A percentile compares a stretch with the other conserved stretches of the same genome.
phyloP scores from a whole-genome alignment of 2,113 vertebrate genomes.

The Chloroceryle aenea region DNA sequence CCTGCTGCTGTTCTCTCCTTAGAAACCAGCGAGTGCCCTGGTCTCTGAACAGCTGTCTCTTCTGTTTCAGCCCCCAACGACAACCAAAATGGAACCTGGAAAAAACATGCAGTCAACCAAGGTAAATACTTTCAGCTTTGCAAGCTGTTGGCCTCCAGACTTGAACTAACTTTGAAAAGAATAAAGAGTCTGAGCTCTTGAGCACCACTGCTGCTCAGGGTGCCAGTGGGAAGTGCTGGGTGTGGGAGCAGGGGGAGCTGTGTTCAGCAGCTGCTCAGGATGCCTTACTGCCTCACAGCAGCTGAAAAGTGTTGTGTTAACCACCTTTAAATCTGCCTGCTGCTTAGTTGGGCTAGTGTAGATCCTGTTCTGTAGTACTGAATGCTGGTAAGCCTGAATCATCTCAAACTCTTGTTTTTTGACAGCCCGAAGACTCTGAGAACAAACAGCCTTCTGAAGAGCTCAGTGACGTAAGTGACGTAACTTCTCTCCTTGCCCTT shows the following conservation, averaged over 20 bases:
- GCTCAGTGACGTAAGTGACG: conserved; percentile 41
- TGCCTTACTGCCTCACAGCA: neutral
- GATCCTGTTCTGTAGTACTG: fast-evolving
- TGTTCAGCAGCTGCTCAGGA: neutral
- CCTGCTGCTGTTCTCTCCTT: neutral
- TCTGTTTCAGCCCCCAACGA: neutral
- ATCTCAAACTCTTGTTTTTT: neutral
- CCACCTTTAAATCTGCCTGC: neutral
- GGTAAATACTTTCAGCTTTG: conserved; percentile 17
- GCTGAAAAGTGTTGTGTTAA: neutral
- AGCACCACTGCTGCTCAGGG: neutral
- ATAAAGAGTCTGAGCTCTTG: neutral
- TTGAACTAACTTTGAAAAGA: neutral
- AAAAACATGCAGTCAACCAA: conserved; percentile 39
- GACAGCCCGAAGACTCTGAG: conserved; percentile 50
- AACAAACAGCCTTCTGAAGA: conserved; percentile 33
- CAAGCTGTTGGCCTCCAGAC: neutral
- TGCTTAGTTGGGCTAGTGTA: neutral
- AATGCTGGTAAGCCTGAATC: neutral
- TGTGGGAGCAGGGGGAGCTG: no score
- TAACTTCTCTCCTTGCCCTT: neutral
- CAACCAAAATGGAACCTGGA: conserved; percentile 50
- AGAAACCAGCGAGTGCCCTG: neutral
- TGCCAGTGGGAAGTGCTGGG: no score
- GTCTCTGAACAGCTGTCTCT: neutral